Evolutionary conservation across 2,797 vertebrate genomes (phyloP).

Genomic region (Rhabdophis nuchalis): DNA sequence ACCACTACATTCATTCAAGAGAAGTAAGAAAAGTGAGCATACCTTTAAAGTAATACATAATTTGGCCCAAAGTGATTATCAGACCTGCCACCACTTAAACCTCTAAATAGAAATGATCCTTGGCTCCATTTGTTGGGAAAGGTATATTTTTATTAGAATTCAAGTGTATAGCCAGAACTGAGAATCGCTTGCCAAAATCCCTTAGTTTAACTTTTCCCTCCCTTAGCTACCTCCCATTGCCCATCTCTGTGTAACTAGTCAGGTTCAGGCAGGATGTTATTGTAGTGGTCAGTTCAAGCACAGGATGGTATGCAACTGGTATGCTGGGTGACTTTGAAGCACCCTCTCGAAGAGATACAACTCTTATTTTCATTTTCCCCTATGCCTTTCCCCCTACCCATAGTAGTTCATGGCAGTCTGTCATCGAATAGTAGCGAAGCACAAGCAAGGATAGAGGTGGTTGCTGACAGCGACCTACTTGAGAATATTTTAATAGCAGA

Average conservation of each 20-base stretch:
- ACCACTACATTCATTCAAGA: background rate
- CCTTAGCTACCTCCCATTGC: background rate
- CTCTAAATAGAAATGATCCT: background rate
- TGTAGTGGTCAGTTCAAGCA: background rate
- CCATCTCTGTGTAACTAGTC: background rate
- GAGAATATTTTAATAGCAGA: background rate
- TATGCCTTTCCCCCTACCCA: background rate
- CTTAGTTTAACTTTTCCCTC: background rate
- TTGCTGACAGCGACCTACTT: background rate
- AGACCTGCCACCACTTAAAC: background rate
- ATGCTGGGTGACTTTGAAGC: background rate
- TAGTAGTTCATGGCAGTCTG: background rate
- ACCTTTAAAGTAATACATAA: background rate
- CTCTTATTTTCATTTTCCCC: background rate
- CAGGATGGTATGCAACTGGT: background rate
- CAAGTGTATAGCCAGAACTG: background rate
- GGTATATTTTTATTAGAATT: background rate
- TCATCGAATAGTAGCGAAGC: background rate
- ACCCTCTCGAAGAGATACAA: background rate
- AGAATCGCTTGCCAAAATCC: background rate
- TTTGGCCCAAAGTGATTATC: background rate
- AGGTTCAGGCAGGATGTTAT: background rate
- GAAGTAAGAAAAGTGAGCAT: background rate
- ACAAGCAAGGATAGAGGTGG: background rate
- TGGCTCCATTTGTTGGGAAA: background rate